A percentile compares a stretch with the other conserved stretches of the same genome.
phyloP scores from a whole-genome alignment of 2,888 invertebrate genomes.

The Hermaeophaga mercurialis region DNA sequence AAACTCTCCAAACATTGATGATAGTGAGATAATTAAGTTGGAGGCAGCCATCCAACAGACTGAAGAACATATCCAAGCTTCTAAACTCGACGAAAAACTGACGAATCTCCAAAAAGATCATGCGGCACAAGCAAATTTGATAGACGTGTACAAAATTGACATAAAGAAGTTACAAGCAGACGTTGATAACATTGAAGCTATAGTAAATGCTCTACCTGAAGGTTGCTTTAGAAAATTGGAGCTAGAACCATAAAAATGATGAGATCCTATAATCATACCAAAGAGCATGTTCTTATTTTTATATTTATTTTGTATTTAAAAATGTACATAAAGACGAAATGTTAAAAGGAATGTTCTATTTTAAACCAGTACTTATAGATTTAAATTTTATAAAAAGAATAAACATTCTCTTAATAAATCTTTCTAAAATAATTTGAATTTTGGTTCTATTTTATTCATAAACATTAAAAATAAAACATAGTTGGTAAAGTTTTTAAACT shows the following conservation, averaged over 20 bases:
- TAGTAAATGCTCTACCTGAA: constrained; percentile 78
- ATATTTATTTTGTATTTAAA: constrained; percentile 33
- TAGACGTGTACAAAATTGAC: constrained; percentile 83
- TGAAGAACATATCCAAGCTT: constrained; percentile 71
- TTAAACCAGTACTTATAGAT: constrained; percentile 9
- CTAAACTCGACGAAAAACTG: constrained; percentile 78
- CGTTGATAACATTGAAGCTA: constrained; percentile 83
- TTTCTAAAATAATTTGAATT: too few species aligned
- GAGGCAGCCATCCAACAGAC: constrained; percentile 70
- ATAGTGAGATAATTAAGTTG: constrained; percentile 65
- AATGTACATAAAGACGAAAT: constrained; percentile 18
- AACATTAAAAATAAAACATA: too few species aligned
- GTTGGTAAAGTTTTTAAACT: too few species aligned
- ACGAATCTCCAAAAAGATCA: constrained; percentile 72
- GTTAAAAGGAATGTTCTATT: constrained; percentile 12
- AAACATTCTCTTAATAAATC: constrained; percentile 12
- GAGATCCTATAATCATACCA: constrained; percentile 31
- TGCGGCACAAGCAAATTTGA: constrained; percentile 63
- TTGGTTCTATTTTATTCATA: too few species aligned
- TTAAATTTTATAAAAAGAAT: constrained; percentile 13
- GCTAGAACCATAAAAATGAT: constrained; percentile 67
- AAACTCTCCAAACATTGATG: constrained; percentile 75
- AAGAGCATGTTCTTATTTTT: constrained; percentile 32
- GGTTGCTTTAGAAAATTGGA: constrained; percentile 79
- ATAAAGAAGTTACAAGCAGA: constrained; percentile 72